phyloP scores from a whole-genome alignment of 2,797 vertebrate genomes.

The Zalophus californianus region DNA sequence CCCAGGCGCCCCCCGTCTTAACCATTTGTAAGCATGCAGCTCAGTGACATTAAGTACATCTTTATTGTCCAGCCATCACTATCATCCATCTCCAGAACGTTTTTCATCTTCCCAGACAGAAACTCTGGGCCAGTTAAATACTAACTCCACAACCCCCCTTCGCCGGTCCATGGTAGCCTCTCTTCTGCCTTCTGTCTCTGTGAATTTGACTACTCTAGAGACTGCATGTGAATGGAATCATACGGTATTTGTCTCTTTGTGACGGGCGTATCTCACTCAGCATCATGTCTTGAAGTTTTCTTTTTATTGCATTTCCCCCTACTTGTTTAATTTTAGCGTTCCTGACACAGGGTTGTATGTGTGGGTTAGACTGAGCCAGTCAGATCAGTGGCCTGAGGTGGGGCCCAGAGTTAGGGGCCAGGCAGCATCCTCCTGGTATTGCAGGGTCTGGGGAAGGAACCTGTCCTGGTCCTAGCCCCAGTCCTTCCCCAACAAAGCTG shows the following conservation, averaged over 20 bases:
- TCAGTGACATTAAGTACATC: not conserved
- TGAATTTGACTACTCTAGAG: not conserved
- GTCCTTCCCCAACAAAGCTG: too few relatives aligned
- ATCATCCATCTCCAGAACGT: fast-evolving
- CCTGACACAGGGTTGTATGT: too few relatives aligned
- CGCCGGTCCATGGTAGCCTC: not conserved
- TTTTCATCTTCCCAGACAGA: not conserved
- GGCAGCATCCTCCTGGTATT: not conserved
- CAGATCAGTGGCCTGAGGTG: not conserved
- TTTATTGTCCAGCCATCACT: fast-evolving
- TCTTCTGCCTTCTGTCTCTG: not conserved
- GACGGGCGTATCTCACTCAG: not conserved
- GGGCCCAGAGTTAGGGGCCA: not conserved
- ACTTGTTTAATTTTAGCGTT: not conserved
- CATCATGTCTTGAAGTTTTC: not conserved
- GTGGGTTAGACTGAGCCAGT: fast-evolving
- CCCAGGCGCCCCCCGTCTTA: not conserved
- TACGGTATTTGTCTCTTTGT: not conserved
- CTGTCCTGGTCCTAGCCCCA: not conserved
- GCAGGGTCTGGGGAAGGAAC: not conserved
- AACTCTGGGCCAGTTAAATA: not conserved
- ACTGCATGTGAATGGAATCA: not conserved
- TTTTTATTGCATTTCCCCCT: not conserved
- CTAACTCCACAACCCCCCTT: fast-evolving
- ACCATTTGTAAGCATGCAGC: not conserved